Evolutionary conservation across 2,113 vertebrate genomes (phyloP).

Genomic region (Nymphicus hollandicus): DNA sequence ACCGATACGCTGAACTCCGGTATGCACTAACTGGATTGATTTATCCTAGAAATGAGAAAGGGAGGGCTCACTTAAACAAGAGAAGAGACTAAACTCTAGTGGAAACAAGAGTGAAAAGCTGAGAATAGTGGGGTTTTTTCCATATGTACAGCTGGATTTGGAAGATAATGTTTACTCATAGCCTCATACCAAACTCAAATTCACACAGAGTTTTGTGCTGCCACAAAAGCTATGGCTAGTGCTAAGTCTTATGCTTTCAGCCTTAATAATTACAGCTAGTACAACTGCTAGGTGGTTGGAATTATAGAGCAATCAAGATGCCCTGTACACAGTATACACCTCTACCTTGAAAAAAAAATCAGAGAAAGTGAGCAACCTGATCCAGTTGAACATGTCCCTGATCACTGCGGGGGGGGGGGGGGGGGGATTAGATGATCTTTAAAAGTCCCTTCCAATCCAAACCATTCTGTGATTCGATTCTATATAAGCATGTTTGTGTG

Average conservation of each 20-base stretch:
- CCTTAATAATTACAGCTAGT: not conserved
- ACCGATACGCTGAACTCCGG: not conserved
- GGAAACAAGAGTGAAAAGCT: not conserved
- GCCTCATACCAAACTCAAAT: not conserved
- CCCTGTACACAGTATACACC: not conserved
- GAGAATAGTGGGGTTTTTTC: accelerated
- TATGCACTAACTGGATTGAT: not conserved
- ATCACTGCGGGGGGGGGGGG: not conserved
- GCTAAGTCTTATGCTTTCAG: not conserved
- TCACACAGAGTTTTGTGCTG: not conserved
- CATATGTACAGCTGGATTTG: not conserved
- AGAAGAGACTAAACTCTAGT: not conserved
- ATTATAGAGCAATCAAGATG: not conserved
- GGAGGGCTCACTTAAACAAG: not conserved
- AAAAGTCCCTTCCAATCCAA: not conserved
- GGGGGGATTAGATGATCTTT: not conserved
- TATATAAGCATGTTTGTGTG: not conserved
- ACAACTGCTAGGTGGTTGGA: not conserved
- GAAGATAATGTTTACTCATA: not conserved
- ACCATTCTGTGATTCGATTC: not conserved
- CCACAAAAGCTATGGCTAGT: not conserved
- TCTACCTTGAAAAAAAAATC: not conserved
- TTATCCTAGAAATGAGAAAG: not conserved
- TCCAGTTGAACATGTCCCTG: not conserved
- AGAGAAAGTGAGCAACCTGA: not conserved